Evolutionary conservation across 2,888 invertebrate genomes (phyloP), one percentile per base, ranked within the genome.

Genomic region (Sinopyrophorus schimmeli): DNA sequence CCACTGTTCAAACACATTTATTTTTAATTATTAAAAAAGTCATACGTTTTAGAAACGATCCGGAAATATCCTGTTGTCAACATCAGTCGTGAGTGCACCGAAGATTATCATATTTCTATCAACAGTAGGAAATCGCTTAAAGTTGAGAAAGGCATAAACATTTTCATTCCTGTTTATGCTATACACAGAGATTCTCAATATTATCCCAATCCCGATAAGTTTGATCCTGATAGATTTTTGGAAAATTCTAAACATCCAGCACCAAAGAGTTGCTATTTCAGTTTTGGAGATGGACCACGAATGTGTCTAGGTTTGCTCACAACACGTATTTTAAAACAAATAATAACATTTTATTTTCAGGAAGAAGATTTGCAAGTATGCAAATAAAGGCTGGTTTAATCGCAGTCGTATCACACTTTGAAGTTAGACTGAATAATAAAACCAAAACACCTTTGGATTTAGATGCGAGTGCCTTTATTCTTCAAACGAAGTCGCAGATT

Each of bases 151-250:
- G 71, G 68, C 5, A 60, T 53, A 10, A 18, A 61, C 1, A 58
- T 74, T 1, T 32, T 63, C 2, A 55, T 75, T 2, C 71, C 74
- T 0, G 20, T 67, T 0, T 46, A 53, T 16, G 67, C 61, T 0
- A 30, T 76, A 1, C 75, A 75, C 27, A 59, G 49, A 10, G 72
- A 74, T 55, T 57, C 65, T 1, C 61, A 69, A 26, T 68, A 68
- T 59, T 75, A 66, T 48, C 67, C 71, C 1, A 62, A 73, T 12
- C 75, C 75, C 0, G 61, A 69, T 7, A 60, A 59, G 37, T 76
- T 71, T 53, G 65, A 70, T 47, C 76, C 76, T 0, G 72, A 73
- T 17, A 55, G 74, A 16, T 74, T 74, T 59, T 57, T 59, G 1
- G 62, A 63, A 1, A 66, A 67, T 34, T 61, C 61, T 5, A 67